Percentiles rank a stretch among this genome's conserved stretches.
Conservation (phyloP, 2,113 vertebrate genomes). For the Hippocampus comes region DNA sequence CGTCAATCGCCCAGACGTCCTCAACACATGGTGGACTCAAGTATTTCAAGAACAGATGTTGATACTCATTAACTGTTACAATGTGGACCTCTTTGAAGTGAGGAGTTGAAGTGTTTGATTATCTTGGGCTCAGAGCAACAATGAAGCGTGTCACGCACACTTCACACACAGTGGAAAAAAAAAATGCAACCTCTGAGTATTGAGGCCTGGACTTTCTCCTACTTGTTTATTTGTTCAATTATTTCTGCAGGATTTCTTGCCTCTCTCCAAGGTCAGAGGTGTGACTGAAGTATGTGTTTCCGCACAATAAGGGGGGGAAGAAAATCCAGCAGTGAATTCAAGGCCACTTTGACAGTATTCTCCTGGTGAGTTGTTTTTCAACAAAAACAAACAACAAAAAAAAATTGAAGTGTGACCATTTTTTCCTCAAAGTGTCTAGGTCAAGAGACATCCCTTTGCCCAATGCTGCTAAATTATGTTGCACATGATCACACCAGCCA, state of each 20-base stretch:
- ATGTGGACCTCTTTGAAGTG: conserved; percentile 7
- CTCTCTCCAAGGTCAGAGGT: conserved; percentile 59
- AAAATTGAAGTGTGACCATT: neutral
- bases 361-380: neutral
- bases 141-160: conserved; percentile 8
- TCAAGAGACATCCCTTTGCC: neutral
- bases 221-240: conserved; percentile 60
- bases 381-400: neutral
- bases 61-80: conserved; percentile 1
- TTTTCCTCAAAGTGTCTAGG: too few relatives aligned
- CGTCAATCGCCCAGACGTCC: conserved; percentile 7
- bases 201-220: conserved; percentile 35
- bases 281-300: conserved; percentile 61
- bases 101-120: conserved; percentile 5
- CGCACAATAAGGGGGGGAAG: conserved; percentile 24
- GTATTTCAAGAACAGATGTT: neutral
- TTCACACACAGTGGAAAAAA: conserved; percentile 11
- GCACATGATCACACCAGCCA: neutral
- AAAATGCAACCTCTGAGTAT: conserved; percentile 21
- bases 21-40: neutral
- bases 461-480: neutral
- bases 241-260: conserved; percentile 55
- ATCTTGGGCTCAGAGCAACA: conserved; percentile 14
- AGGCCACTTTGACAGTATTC: conserved; percentile 13
- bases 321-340: conserved; percentile 22